Percentiles rank a stretch among this genome's conserved stretches.
These are phyloP conservation scores for Ptyas mucosa DNA, from an alignment of 2,113 vertebrate species.

Conservation along the genomic window DNA sequence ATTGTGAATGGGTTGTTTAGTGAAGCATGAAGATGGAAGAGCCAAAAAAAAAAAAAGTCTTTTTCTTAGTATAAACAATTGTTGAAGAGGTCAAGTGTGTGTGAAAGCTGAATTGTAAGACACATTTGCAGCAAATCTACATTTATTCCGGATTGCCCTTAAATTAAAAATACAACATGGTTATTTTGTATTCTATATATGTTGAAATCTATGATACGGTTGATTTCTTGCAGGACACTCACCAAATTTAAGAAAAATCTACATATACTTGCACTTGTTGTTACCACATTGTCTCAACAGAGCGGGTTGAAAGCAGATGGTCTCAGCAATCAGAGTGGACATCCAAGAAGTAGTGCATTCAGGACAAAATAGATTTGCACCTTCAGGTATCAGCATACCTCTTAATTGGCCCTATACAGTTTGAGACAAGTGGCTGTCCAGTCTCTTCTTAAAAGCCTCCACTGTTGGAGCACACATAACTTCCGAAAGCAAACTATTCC, in stretches of 20 bases:
- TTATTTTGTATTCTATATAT: background rate
- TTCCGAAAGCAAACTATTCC: background rate
- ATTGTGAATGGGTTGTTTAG: constrained; percentile 18
- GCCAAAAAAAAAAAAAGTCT: background rate
- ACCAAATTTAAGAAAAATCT: background rate
- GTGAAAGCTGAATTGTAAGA: background rate
- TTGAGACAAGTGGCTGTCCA: background rate
- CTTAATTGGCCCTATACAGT: background rate
- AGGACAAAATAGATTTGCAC: background rate
- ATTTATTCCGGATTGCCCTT: constrained; percentile 9
- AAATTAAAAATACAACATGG: background rate
- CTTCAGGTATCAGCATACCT: background rate
- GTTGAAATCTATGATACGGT: background rate
- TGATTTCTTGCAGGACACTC: background rate
- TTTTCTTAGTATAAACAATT: background rate
- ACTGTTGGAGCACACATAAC: background rate
- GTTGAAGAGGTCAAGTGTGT: background rate
- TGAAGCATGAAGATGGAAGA: background rate
- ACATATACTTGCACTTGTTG: background rate
- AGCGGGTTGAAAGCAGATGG: background rate
- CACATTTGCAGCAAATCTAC: background rate
- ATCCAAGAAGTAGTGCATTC: background rate
- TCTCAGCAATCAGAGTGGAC: background rate
- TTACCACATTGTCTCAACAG: background rate
- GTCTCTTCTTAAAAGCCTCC: background rate